Base-by-base conservation (phyloP, 1,140 invertebrate species). In the Notospermus geniculatus region DNA sequence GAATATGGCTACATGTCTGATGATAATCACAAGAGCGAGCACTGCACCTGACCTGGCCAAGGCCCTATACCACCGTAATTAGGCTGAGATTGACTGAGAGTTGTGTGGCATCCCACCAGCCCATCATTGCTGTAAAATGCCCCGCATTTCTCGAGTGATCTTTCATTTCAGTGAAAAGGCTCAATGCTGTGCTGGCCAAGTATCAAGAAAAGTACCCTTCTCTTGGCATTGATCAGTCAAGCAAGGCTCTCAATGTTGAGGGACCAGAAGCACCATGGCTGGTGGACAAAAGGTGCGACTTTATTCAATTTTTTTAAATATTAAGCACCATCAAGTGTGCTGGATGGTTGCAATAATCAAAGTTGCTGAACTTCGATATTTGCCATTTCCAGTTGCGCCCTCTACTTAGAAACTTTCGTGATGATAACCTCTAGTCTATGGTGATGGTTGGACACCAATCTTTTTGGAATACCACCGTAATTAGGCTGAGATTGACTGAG, bases 221-320 rank as follows among this genome's bases (percentile, higher is more conserved):
- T 7, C 4, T 50, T 23, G 25, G 19, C n/a, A 7, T n/a, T 19
- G 46, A 50, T n/a, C 19, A 50, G 46, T 23, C n/a, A n/a, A 50
- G 19, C 19, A 19, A n/a, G 58, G 59, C 43, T 5, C 54, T 64
- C 27, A 53, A 62, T 23, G 41, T 57, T 28, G 64, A 60, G 29
- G 52, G 32, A 36, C 59, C 62, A 29, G 28, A 59, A 19, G 62
- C 62, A 54, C 66, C 69, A 45, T 71, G 69, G 69, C 59, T 68
- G 27, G 66, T 66, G 30, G 61, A 66, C n/a, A 57, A 60, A 58
- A 65, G 60, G 68, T 68, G 61, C 19, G 39, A 11, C 39, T 43
- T 13, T 13, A 43, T 43, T 11, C 19, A 43, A 13, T 43, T n/a
- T n/a, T n/a, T n/a, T n/a, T n/a, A n/a, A n/a, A 43, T 43, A 43